Evolutionary conservation across 1,140 invertebrate genomes (phyloP).

Genomic region (Saccostrea echinata): DNA sequence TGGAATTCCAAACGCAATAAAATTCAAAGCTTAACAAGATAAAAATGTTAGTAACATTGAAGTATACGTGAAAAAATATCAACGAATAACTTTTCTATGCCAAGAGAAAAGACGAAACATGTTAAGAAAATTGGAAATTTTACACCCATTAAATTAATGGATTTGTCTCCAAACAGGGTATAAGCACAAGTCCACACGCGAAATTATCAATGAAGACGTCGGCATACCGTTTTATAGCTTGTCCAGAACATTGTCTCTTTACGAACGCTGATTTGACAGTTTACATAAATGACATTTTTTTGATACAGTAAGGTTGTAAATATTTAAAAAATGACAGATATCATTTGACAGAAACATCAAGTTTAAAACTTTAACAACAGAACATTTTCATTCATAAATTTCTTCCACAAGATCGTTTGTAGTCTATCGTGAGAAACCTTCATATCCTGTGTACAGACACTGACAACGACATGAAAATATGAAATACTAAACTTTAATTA

Average conservation of each 20-base stretch:
- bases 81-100: background rate
- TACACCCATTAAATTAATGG: conserved; percentile 8
- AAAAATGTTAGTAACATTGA: background rate
- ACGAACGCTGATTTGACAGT: background rate
- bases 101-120: background rate
- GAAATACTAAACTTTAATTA: background rate
- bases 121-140: conserved; percentile 15
- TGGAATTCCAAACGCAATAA: conserved; percentile 8
- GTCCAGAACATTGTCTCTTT: background rate
- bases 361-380: background rate
- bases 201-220: conserved; percentile 24
- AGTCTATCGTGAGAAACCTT: background rate
- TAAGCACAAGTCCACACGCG: background rate
- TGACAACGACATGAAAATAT: background rate
- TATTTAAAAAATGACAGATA: background rate
- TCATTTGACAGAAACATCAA: conserved; percentile 33
- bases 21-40: conserved; percentile 10
- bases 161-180: background rate
- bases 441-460: background rate
- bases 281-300: conserved; percentile 13
- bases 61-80: background rate
- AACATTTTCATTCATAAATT: background rate
- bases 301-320: background rate
- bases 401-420: background rate
- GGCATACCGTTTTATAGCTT: background rate